phyloP scores from a whole-genome alignment of 2,888 invertebrate genomes.

The Leptarthrus brevirostris region DNA sequence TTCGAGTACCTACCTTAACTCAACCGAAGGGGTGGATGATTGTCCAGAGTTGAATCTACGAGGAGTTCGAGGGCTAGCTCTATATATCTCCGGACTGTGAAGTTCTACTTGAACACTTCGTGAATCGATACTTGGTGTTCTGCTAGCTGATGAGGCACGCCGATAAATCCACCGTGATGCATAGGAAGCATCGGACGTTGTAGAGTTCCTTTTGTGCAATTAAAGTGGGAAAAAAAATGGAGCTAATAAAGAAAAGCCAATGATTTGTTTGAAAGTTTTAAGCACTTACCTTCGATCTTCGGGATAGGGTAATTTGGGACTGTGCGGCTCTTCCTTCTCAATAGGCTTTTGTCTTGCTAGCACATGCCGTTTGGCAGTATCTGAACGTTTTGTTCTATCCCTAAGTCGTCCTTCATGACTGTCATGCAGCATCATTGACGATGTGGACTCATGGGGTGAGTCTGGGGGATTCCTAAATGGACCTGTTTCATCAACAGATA shows the following conservation, averaged over 20 bases:
- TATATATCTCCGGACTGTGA: constrained; percentile 65
- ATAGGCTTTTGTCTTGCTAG: constrained; percentile 81
- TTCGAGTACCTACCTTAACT: constrained; percentile 58
- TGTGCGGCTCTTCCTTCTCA: constrained; percentile 72
- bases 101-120: constrained; percentile 65
- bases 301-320: constrained; percentile 38
- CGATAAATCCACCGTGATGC: constrained; percentile 59
- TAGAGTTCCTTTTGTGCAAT: constrained; percentile 61
- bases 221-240: not conserved
- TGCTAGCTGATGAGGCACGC: constrained; percentile 62
- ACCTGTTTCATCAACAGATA: constrained; percentile 83
- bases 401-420: constrained; percentile 68
- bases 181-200: constrained; percentile 65
- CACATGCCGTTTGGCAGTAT: constrained; percentile 78
- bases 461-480: constrained; percentile 58
- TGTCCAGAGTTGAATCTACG: constrained; percentile 63
- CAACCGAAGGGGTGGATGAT: constrained; percentile 66
- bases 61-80: constrained; percentile 62
- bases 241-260: too few species aligned
- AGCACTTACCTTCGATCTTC: constrained; percentile 62
- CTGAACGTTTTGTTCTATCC: constrained; percentile 71
- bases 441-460: constrained; percentile 53
- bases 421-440: constrained; percentile 53
- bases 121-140: constrained; percentile 66
- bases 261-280: not conserved